Evolutionary conservation across 2,888 invertebrate species (phyloP), one percentile per base, ranked within the genome.

Genomic region (Melieria omissa): DNA sequence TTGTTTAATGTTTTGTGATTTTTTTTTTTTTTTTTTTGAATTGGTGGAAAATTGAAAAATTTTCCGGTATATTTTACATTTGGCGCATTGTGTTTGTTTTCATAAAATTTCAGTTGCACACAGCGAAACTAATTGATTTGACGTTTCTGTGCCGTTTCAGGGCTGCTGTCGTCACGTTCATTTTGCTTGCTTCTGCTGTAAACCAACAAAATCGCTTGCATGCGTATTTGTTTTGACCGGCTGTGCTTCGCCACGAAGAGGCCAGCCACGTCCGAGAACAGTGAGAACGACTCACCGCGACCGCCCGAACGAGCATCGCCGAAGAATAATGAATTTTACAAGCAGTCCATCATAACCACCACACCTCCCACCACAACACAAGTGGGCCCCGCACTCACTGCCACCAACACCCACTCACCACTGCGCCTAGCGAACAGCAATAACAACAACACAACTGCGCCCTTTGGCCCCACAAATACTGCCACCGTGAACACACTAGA

Each of bases 151-250:
- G 61, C 64, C 44, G 44, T 81, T 82, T 6, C 78, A 86, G 86
- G 86, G 85, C 81, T 80, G 71, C 76, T 70, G 71, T 75, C 76
- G 74, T 47, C 64, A 62, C 62, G 14, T 65, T 75, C 58, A 70
- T 82, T 83, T 80, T 81, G 76, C 79, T 81, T 79, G 78, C 82
- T 80, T 71, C 67, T 78, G 81, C 80, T 78, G 84, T 81, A 79
- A 75, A 77, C 75, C 78, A 77, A 75, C 82, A 85, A 86, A 90
- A 88, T 90, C 91, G 91, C 91, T 91, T 92, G 91, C 92, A 95
- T 95, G 95, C 94, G 94, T 91, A 93, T 95, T 91, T 95, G 95
- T 89, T 94, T 95, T 89, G 94, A 94, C 89, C 92, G 92, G 90
- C 90, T 93, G 89, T 95, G 95, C 92, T 95, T 95, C 92, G 93